Percentiles rank a stretch among this genome's conserved stretches.
Evolutionary conservation across 2,888 invertebrate species (phyloP).

Genomic region (Linnaemya tessellans): DNA sequence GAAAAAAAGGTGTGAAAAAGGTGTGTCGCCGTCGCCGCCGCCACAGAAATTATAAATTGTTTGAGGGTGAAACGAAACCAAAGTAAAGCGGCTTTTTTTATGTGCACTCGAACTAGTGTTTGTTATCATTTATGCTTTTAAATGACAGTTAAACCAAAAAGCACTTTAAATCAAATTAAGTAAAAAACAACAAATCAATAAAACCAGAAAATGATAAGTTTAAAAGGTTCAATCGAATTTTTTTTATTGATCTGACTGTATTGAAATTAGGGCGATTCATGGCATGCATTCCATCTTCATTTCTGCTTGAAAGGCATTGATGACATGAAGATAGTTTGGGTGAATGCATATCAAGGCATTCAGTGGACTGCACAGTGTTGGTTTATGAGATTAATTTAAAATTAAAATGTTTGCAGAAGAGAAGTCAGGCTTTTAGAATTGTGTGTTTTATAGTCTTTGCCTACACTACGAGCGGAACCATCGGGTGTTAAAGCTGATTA

Average conservation of each 20-base stretch:
- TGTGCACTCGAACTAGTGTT: slow-evolving; percentile 12
- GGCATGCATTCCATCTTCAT: neutral
- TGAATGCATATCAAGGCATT: neutral
- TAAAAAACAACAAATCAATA: slow-evolving; percentile 23
- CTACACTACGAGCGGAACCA: too few relatives aligned
- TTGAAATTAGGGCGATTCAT: slow-evolving; percentile 12
- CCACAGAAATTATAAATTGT: neutral
- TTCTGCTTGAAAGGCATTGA: slow-evolving; percentile 42
- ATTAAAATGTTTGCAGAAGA: too few relatives aligned
- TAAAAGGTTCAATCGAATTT: slow-evolving; percentile 27
- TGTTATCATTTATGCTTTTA: slow-evolving; percentile 29
- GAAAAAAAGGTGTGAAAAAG: slow-evolving; percentile 65
- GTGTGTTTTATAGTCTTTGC: too few relatives aligned
- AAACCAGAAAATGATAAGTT: slow-evolving; percentile 23
- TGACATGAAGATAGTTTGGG: slow-evolving; percentile 20
- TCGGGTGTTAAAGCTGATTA: too few relatives aligned
- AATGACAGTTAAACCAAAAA: slow-evolving; percentile 40
- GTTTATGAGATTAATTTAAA: too few relatives aligned
- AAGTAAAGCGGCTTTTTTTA: slow-evolving; percentile 10
- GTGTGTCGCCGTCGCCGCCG: slow-evolving; percentile 54
- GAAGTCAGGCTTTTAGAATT: too few relatives aligned
- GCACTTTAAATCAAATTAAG: slow-evolving; percentile 62
- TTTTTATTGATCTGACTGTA: slow-evolving; percentile 54
- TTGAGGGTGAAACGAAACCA: slow-evolving; percentile 34
- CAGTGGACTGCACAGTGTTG: too few relatives aligned